Conservation (phyloP, 2,888 invertebrate species). For the Leptarthrus brevirostris region DNA sequence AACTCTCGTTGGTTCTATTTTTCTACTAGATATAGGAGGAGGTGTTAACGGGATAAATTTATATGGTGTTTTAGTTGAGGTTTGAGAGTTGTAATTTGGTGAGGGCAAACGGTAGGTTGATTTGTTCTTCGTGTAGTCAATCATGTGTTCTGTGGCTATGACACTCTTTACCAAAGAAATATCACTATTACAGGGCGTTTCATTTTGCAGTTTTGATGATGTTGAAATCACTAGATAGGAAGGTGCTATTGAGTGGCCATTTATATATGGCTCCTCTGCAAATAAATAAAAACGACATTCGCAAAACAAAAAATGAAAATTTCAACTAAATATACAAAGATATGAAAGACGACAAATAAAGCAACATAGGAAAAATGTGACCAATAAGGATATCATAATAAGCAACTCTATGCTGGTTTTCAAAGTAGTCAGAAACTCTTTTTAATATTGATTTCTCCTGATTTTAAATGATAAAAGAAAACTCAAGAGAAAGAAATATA, state of each 20-base stretch:
- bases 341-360: slow-evolving; percentile 12
- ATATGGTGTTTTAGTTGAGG: background rate
- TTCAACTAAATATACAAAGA: slow-evolving; percentile 39
- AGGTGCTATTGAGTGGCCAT: slow-evolving; percentile 57
- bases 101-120: slow-evolving; percentile 39
- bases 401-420: no score
- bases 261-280: slow-evolving; percentile 64
- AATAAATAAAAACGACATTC: slow-evolving; percentile 56
- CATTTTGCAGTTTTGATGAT: slow-evolving; percentile 44
- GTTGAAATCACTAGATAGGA: slow-evolving; percentile 57
- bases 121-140: slow-evolving; percentile 55
- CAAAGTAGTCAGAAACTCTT: no score
- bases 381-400: background rate
- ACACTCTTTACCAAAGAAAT: slow-evolving; percentile 50
- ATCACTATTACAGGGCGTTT: slow-evolving; percentile 23
- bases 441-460: no score
- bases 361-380: background rate
- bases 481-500: no score
- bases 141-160: slow-evolving; percentile 55
- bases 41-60: slow-evolving; percentile 62
- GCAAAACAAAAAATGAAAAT: slow-evolving; percentile 54
- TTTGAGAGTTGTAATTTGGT: slow-evolving; percentile 27
- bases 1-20: slow-evolving; percentile 62
- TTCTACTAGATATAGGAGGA: slow-evolving; percentile 64
- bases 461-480: no score